Conservation (phyloP, 1,140 invertebrate species). For the Drosophila simulans region DNA sequence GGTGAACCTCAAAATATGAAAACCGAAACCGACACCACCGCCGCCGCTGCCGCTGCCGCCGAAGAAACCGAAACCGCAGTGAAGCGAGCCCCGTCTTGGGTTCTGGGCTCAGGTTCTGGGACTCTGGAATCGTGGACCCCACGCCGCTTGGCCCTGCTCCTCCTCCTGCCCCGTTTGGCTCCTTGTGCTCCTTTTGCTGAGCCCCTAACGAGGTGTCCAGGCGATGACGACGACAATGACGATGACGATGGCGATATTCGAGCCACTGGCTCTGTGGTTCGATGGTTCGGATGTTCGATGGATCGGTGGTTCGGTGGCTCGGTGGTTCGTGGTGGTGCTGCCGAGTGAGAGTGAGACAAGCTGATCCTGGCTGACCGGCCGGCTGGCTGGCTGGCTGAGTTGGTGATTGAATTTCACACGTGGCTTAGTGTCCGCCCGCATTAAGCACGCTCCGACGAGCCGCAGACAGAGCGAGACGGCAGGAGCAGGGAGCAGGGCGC, state of each 20-base stretch:
- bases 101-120: constrained; percentile 12
- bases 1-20: constrained; percentile 81
- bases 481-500: background rate
- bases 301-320: background rate
- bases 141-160: constrained; percentile 20
- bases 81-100: constrained; percentile 40
- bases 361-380: constrained; percentile 1
- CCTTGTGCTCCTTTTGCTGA: background rate
- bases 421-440: constrained; percentile 83
- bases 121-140: constrained; percentile 39
- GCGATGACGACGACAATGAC: constrained; percentile 55
- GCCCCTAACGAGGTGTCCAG: constrained; percentile 78
- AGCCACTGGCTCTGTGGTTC: constrained; percentile 34
- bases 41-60: constrained; percentile 22
- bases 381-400: background rate
- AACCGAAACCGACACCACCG: constrained; percentile 67
- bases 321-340: background rate
- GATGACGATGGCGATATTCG: constrained; percentile 67
- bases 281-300: background rate
- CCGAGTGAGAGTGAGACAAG: constrained; percentile 38
- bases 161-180: background rate
- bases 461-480: constrained; percentile 1
- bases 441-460: constrained; percentile 70
- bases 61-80: constrained; percentile 31
- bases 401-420: constrained; percentile 82